Base-by-base conservation (phyloP, 2,797 vertebrate species). In the Centroberyx gerrardi region DNA sequence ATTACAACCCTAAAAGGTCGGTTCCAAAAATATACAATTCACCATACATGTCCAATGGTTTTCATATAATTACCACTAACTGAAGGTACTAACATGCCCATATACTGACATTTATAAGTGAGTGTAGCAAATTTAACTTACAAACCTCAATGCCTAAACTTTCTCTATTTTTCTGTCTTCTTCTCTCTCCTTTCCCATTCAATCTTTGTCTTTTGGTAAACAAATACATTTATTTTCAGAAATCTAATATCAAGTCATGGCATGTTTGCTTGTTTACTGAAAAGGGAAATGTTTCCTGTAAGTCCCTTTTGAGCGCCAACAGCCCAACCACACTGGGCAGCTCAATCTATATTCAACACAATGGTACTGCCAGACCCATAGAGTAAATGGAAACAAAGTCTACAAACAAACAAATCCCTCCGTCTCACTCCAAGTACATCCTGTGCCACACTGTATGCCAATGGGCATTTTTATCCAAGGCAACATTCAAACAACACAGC, bases 271-370 rank as follows among this genome's bases (percentile, higher is more conserved):
- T 68, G 79, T 72, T 52, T 44, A 28, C 72, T 62, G 60, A 79
- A 84, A 88, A 76, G 61, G 73, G 52, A 85, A 81, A 82, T 10
- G 38, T 91, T 62, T 92, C 89, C 84, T 49, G 83, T 78, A 88
- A 87, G 49, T 72, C 44, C 53, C 0, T 17, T 56, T 64, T 64
- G 29, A 59, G 72, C 76, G 82, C 84, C 86, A 86, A 76, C 58
- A 78, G 72, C 53, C 48, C 42, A 44, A 78, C 70, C 68, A 54
- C 61, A 54, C 42, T 8, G 6, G 59, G 49, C n/a, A 48, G 42
- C 65, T 78, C 53, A 40, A 40, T 82, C 81, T 89, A 68, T 64
- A 81, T 79, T 81, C 54, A 72, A 84, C 80, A 90, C 86, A 91
- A 89, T 78, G 72, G 59, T 15, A 6, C 68, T 77, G 87, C 86